Evolutionary conservation across 2,888 invertebrate species (phyloP).

Genomic region (Melinaea marsaeus): DNA sequence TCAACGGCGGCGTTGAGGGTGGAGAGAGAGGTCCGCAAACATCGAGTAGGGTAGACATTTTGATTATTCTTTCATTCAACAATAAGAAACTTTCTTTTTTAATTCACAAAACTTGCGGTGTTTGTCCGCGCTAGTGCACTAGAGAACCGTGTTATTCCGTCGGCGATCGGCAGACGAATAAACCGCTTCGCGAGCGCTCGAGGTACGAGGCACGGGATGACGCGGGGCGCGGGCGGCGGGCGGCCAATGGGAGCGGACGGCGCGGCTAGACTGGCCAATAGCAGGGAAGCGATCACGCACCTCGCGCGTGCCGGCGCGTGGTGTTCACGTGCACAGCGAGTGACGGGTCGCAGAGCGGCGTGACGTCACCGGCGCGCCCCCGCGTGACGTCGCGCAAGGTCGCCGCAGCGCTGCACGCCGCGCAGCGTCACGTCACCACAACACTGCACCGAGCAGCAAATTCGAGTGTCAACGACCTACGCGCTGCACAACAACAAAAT

Average conservation of each 20-base stretch:
- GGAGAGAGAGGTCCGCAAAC: conserved; percentile 81
- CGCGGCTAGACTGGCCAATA: conserved; percentile 84
- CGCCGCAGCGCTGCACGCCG: conserved; percentile 41
- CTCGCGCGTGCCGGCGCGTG: conserved; percentile 86
- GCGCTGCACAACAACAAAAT: conserved; percentile 12
- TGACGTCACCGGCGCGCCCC: conserved; percentile 80
- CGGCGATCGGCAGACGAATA: conserved; percentile 72
- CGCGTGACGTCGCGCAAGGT: conserved; percentile 72
- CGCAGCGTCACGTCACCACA: conserved; percentile 38
- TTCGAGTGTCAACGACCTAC: conserved; percentile 34
- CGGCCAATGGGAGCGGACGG: conserved; percentile 82
- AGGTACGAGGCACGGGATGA: conserved; percentile 65
- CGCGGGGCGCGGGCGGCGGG: conserved; percentile 74
- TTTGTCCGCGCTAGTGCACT: conserved; percentile 46
- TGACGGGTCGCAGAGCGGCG: conserved; percentile 78
- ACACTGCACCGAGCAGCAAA: conserved; percentile 22
- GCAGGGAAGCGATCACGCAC: conserved; percentile 80
- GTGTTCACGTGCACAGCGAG: conserved; percentile 91
- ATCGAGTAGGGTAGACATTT: conserved; percentile 69
- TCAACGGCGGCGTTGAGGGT: conserved; percentile 84
- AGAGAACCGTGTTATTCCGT: conserved; percentile 67
- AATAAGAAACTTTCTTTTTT: conserved; percentile 65
- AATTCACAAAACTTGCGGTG: conserved; percentile 69
- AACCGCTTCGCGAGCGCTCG: conserved; percentile 64
- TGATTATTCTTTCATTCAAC: conserved; percentile 59